phyloP scores from a whole-genome alignment of 2,888 invertebrate genomes.

The Acronicta leporina region DNA sequence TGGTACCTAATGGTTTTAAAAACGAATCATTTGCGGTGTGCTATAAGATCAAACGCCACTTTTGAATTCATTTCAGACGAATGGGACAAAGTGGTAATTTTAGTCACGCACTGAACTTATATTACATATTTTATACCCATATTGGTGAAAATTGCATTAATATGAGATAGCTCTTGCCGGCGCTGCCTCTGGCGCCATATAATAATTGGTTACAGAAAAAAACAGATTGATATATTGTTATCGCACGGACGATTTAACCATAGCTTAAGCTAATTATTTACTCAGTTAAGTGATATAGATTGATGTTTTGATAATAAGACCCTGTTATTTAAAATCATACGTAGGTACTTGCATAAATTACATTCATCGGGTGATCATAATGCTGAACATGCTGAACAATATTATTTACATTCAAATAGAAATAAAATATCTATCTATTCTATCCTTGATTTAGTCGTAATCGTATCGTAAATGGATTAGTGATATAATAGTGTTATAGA shows the following conservation, averaged over 20 bases:
- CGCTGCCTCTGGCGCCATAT: slow-evolving; percentile 46
- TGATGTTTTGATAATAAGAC: slow-evolving; percentile 38
- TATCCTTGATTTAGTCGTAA: no score
- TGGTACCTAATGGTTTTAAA: no score
- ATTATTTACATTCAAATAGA: no score
- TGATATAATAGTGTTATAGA: no score
- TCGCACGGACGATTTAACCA: slow-evolving; percentile 33
- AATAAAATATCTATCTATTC: no score
- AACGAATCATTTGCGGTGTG: no score
- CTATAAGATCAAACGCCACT: no score
- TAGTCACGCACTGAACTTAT: slow-evolving; percentile 23
- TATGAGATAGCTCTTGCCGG: slow-evolving; percentile 10
- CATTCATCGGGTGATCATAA: background rate
- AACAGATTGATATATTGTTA: slow-evolving; percentile 46
- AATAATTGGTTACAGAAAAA: slow-evolving; percentile 51
- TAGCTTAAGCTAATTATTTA: slow-evolving; percentile 15
- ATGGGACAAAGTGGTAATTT: no score
- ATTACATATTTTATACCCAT: slow-evolving; percentile 5
- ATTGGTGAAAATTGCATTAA: slow-evolving; percentile 28
- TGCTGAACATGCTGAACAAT: no score
- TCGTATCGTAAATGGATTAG: no score
- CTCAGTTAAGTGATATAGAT: slow-evolving; percentile 20
- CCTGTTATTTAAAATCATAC: slow-evolving; percentile 10
- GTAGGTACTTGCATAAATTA: no score
- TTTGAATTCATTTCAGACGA: no score